Conservation (phyloP, 2,113 vertebrate genomes). For the Osmerus eperlanus region DNA sequence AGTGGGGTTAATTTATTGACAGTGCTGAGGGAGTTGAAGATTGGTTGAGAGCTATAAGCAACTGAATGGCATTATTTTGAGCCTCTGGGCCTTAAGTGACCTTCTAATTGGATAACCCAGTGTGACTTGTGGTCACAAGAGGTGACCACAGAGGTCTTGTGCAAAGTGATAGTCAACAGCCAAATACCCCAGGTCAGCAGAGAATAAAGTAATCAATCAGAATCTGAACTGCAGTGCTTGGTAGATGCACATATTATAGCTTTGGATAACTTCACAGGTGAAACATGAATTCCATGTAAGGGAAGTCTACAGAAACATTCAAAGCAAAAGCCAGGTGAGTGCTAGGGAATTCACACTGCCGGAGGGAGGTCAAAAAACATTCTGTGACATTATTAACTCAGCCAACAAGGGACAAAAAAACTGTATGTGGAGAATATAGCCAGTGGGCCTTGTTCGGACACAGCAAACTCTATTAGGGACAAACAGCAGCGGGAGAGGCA, state of each 20-base stretch:
- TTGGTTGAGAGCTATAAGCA: not conserved
- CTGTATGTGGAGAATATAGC: not conserved
- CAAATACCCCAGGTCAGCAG: not conserved
- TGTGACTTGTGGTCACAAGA: not conserved
- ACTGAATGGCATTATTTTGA: not conserved
- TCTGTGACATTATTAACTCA: conserved; percentile 2
- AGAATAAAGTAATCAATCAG: conserved; percentile 6
- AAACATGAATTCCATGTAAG: not conserved
- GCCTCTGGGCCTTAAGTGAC: not conserved
- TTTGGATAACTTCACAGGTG: not conserved
- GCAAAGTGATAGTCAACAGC: not conserved
- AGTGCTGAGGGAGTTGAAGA: not conserved
- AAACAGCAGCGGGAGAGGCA: conserved; percentile 26
- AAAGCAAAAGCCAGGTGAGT: not conserved
- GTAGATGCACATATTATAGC: not conserved
- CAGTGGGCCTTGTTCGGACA: conserved; percentile 11
- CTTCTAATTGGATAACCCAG: conserved; percentile 3
- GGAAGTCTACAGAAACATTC: not conserved
- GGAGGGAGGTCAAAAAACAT: conserved; percentile 2
- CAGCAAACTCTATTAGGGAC: conserved; percentile 9
- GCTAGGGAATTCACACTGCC: not conserved
- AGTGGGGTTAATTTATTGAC: not conserved
- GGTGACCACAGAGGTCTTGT: not conserved
- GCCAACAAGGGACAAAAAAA: not conserved
- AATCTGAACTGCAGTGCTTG: not conserved